Evolutionary conservation across 2,113 vertebrate species (phyloP), one percentile per base, ranked within the genome.

Genomic region (Eubucco bourcierii): DNA sequence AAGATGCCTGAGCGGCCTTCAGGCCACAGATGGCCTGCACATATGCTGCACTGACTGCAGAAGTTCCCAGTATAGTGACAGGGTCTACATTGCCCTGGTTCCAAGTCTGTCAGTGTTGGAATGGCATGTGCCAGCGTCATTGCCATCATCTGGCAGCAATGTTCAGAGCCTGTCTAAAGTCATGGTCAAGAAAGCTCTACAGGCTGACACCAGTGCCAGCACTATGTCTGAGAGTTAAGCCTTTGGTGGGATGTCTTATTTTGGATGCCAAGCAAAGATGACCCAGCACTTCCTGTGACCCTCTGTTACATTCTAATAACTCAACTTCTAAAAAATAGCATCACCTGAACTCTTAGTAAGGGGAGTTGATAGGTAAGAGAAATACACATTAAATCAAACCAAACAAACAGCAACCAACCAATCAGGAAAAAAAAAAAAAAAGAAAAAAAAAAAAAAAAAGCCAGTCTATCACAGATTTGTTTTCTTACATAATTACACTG

Each of bases 51-150:
- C 34, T 39, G 64, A 29, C 39, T 46, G 31, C 18, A 17, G 37
- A 46, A 81, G 56, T 21, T 44, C 47, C 70, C 58, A 5, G 6
- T 8, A 14, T 18, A 27, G 71, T 31, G n/a, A 19, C 33, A 44
- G 53, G 34, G 66, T 72, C 25, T 25, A n/a, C 28, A 14, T 31
- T 79, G 52, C 46, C 63, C 46, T 63, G 59, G 28, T 72, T 87
- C 41, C 18, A 37, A 24, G 47, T 7, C 46, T 24, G 46, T 61
- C n/a, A 6, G 52, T 12, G 27, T 3, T 39, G 34, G 37, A 20
- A 28, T 39, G 46, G 46, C 3, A 1, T 0, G 0, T 44, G 33
- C 24, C 58, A 46, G 41, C 65, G 31, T 76, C 9, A 0, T 23
- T 24, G 41, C 53, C 25, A 44, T 52, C 1, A 0, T 19, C 3